Conservation (phyloP, 2,113 vertebrate genomes). For the Xerus inauris region DNA sequence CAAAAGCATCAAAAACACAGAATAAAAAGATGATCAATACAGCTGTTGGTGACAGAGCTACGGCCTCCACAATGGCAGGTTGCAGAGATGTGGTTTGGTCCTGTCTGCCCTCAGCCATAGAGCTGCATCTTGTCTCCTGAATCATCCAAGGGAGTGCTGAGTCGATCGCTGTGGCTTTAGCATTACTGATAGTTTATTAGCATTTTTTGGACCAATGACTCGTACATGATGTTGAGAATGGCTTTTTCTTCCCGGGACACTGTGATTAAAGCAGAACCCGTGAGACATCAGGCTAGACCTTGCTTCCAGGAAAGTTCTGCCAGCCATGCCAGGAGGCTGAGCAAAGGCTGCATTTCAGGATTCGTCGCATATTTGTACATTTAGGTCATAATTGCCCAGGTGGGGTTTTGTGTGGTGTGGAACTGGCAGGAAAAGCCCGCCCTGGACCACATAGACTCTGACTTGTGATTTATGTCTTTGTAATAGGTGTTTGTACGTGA, state of each 20-base stretch:
- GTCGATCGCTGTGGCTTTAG: not conserved
- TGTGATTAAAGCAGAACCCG: not conserved
- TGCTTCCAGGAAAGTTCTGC: not conserved
- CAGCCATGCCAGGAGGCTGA: fast-evolving
- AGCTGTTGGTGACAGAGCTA: not conserved
- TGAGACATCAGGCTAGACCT: not conserved
- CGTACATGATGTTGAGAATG: not conserved
- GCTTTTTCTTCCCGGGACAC: not conserved
- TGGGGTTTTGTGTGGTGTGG: not conserved
- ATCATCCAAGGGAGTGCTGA: not conserved
- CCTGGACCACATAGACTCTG: not conserved
- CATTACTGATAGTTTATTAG: not conserved
- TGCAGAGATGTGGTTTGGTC: not conserved
- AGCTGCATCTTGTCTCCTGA: not conserved
- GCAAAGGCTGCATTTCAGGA: not conserved
- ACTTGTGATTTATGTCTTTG: not conserved
- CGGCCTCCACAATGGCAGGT: not conserved
- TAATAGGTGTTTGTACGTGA: not conserved
- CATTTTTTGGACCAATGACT: not conserved
- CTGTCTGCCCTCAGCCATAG: not conserved
- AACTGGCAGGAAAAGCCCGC: not conserved
- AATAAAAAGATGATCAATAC: not conserved
- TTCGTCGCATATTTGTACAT: not conserved
- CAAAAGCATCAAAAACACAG: not conserved
- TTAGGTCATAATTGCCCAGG: not conserved